Conservation (phyloP, 2,113 vertebrate genomes). For the Struthio camelus region DNA sequence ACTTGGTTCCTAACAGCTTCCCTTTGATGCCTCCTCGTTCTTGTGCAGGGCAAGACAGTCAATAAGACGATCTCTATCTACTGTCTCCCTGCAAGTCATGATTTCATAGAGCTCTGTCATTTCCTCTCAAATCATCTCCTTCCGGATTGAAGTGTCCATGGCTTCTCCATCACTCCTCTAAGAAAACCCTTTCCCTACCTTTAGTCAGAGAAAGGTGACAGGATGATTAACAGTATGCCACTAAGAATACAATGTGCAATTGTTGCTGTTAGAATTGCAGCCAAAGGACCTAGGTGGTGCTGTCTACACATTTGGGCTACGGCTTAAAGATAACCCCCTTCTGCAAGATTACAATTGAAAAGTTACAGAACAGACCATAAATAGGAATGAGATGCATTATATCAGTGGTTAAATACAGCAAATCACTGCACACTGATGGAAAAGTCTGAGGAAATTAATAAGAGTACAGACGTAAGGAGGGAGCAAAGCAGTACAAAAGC, state of each 20-base stretch:
- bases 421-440: neutral
- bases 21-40: neutral
- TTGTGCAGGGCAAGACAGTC: neutral
- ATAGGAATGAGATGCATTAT: neutral
- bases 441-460: neutral
- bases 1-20: neutral
- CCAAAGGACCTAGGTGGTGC: neutral
- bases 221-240: neutral
- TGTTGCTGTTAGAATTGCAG: neutral
- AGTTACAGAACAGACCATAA: neutral
- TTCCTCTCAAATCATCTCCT: neutral
- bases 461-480: neutral
- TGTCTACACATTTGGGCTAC: neutral
- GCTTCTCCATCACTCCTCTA: neutral
- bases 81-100: neutral
- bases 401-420: neutral
- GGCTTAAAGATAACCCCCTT: neutral
- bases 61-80: neutral
- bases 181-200: neutral
- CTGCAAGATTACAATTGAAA: neutral
- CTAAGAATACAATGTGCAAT: neutral
- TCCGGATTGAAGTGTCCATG: neutral
- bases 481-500: neutral
- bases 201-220: too few species aligned
- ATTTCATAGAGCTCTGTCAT: neutral